Conservation (phyloP, 2,797 vertebrate species). For the Thalassophryne amazonica region DNA sequence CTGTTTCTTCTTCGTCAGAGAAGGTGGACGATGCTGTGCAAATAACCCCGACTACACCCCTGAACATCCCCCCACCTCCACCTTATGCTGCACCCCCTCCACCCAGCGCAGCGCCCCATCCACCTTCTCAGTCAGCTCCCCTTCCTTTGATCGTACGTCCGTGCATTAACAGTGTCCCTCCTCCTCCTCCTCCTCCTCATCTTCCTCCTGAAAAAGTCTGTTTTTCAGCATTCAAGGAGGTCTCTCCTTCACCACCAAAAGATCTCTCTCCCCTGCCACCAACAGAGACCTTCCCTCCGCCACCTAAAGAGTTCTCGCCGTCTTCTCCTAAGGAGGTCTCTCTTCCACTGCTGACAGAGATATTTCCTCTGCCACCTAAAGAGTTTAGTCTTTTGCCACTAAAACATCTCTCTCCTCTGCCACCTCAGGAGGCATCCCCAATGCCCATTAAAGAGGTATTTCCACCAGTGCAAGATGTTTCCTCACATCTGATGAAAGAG, state of each 20-base stretch:
- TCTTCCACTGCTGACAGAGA: neutral
- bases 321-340: too few species aligned
- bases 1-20: too few species aligned
- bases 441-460: too few species aligned
- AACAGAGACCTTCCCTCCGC: constrained; percentile 6
- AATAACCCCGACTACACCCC: neutral
- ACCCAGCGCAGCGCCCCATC: constrained; percentile 13
- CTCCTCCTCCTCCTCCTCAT: constrained; percentile 3
- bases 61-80: constrained; percentile 61
- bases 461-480: too few species aligned
- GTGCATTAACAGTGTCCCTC: constrained; percentile 2
- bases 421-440: too few species aligned
- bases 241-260: neutral
- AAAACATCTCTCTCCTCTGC: too few species aligned
- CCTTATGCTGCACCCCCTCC: constrained; percentile 48
- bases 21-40: too few species aligned
- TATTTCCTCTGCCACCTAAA: neutral
- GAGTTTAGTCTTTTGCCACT: too few species aligned
- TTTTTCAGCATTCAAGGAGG: constrained; percentile 11
- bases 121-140: too few species aligned
- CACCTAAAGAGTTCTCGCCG: neutral
- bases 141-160: constrained; percentile 1
- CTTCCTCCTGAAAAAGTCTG: neutral
- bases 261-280: neutral
- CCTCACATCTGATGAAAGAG: too few species aligned